Evolutionary conservation across 2,888 invertebrate genomes (phyloP), one percentile per base, ranked within the genome.

Genomic region (Synergus gifuensis): DNA sequence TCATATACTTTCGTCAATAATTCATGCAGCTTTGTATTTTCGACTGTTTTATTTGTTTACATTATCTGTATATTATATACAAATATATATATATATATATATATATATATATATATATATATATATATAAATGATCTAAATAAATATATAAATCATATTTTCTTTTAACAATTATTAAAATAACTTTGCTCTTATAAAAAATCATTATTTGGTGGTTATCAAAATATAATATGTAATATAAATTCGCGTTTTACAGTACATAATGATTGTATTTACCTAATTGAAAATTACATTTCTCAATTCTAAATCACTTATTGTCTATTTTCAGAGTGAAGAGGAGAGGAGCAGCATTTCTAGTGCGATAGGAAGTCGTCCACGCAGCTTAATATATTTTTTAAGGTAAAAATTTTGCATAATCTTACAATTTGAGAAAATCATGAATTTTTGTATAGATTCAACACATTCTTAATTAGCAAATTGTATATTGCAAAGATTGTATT

Each of bases 331-430:
- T 79, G 84, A 86, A 85, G 84, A 84, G 83, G 85, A 82, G 80
- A 77, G 81, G 54, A 78, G 73, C 60, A 40, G 64, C 36, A 80
- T 85, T 83, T 87, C 84, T 85, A 84, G 83, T 83, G 81, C 83
- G 83, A 79, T 81, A 85, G 87, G 84, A 83, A 83, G 84, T 84
- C 85, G 84, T 86, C 83, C 86, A 86, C 85, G 83, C 89, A 86
- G 87, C 90, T 90, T 90, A 89, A 89, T 87, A 83, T 91, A 90
- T 87, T 89, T 89, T 86, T 88, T 90, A 91, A 91, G 92, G 91
- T 92, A 92, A 92, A 89, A 84, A 90, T 91, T 91, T 92, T 91
- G 88, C 88, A 90, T 91, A 90, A 90, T 89, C 89, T 91, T 88
- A 83, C 83, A 85, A 84, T 83, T 88, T 78, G 40, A 81, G 77